Conservation (phyloP, 2,113 vertebrate genomes). For the Seriola rivoliana region DNA sequence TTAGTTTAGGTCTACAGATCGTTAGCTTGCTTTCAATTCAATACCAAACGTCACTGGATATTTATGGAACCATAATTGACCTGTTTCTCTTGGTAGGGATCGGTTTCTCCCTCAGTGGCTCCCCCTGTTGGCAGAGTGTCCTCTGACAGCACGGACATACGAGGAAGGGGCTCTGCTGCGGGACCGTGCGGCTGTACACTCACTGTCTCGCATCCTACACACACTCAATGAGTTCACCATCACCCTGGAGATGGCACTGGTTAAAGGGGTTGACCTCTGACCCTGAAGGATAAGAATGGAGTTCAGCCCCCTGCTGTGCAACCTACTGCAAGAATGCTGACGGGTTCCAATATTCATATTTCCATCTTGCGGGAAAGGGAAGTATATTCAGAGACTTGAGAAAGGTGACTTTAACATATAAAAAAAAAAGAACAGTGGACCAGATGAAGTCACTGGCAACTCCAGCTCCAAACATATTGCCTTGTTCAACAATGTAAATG, state of each 20-base stretch:
- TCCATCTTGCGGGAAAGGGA: slow-evolving; percentile 17
- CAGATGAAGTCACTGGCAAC: slow-evolving; percentile 34
- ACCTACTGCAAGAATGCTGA: slow-evolving; percentile 16
- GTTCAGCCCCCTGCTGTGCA: not conserved
- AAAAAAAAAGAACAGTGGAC: slow-evolving; percentile 42
- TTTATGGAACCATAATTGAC: not conserved
- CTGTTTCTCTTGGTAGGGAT: slow-evolving; percentile 85
- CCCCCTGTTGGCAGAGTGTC: slow-evolving; percentile 91
- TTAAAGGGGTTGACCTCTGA: slow-evolving; percentile 96
- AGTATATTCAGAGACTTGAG: slow-evolving; percentile 33
- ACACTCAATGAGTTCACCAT: slow-evolving; percentile 94
- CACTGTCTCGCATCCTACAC: slow-evolving; percentile 92
- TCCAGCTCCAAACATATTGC: slow-evolving; percentile 64
- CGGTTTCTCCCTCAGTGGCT: slow-evolving; percentile 94
- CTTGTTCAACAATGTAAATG: slow-evolving; percentile 73
- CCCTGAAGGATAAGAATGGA: slow-evolving; percentile 15
- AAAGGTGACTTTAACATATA: slow-evolving; percentile 50
- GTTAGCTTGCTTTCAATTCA: not conserved
- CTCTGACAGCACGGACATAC: slow-evolving; percentile 89
- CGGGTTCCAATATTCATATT: slow-evolving; percentile 35
- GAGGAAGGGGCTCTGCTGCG: slow-evolving; percentile 93
- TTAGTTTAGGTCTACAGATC: not conserved
- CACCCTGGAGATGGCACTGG: slow-evolving; percentile 92
- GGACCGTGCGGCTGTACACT: slow-evolving; percentile 89
- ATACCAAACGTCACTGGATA: not conserved